phyloP scores from a whole-genome alignment of 2,113 vertebrate species.

The Nerophis lumbriciformis region DNA sequence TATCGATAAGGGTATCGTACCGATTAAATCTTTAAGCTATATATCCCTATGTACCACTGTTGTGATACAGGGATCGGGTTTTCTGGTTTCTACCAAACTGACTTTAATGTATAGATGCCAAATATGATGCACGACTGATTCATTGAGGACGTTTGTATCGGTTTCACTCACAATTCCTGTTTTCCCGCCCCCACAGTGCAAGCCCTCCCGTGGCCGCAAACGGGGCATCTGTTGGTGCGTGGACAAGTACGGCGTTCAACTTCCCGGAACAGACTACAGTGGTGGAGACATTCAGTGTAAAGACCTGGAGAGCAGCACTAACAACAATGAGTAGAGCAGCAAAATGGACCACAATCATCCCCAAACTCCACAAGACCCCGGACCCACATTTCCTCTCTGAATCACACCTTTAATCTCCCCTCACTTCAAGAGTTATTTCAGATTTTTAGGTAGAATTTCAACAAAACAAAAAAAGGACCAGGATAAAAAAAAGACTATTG shows the following conservation, averaged over 20 bases:
- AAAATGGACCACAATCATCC: slow-evolving; percentile 26
- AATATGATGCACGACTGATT: background rate
- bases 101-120: background rate
- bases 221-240: slow-evolving; percentile 97
- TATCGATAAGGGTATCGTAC: too few species aligned
- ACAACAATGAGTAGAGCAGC: slow-evolving; percentile 81
- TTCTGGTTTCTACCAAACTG: too few species aligned
- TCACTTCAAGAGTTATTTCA: slow-evolving; percentile 52
- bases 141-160: too few species aligned
- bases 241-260: slow-evolving; percentile 94
- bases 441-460: too few species aligned
- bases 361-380: slow-evolving; percentile 49
- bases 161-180: slow-evolving; percentile 6
- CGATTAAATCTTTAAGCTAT: too few species aligned
- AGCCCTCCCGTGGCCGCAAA: slow-evolving; percentile 94
- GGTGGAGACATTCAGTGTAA: slow-evolving; percentile 94
- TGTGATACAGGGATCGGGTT: too few species aligned
- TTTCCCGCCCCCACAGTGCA: slow-evolving; percentile 77
- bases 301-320: slow-evolving; percentile 87
- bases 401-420: slow-evolving; percentile 64
- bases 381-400: slow-evolving; percentile 71
- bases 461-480: background rate
- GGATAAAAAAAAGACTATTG: slow-evolving; percentile 51
- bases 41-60: too few species aligned
- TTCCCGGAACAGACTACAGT: slow-evolving; percentile 89